phyloP scores from a whole-genome alignment of 2,113 vertebrate genomes.

The Colossoma macropomum region DNA sequence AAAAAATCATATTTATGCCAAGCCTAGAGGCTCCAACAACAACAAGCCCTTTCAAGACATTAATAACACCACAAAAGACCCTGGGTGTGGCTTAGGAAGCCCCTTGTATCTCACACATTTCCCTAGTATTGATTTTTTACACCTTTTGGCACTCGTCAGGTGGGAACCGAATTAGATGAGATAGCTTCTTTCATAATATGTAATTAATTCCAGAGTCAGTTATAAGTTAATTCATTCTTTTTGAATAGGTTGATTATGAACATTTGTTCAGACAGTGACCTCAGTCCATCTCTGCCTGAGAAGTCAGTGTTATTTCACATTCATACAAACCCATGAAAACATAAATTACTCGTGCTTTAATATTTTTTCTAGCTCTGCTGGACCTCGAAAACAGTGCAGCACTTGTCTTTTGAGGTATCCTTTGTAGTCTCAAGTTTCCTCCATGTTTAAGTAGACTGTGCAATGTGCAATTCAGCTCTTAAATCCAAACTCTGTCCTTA shows the following conservation, averaged over 20 bases:
- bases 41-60: slow-evolving; percentile 50
- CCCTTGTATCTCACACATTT: slow-evolving; percentile 35
- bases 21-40: slow-evolving; percentile 45
- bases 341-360: neutral
- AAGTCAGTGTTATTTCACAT: neutral
- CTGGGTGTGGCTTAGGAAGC: slow-evolving; percentile 34
- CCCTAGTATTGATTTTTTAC: slow-evolving; percentile 13
- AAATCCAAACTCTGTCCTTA: neutral
- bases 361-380: slow-evolving; percentile 32
- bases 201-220: slow-evolving; percentile 17
- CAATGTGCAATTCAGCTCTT: neutral
- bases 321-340: slow-evolving; percentile 11
- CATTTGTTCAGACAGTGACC: slow-evolving; percentile 5
- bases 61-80: slow-evolving; percentile 42
- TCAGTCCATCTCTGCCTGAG: neutral
- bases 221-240: neutral
- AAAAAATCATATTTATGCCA: slow-evolving; percentile 37
- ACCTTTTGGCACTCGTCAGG: slow-evolving; percentile 8
- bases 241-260: neutral
- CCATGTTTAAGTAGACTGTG: neutral
- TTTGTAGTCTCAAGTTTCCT: slow-evolving; percentile 26
- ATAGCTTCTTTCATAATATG: neutral
- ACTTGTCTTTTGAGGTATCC: neutral
- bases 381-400: neutral
- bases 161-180: neutral